Evolutionary conservation across 2,888 invertebrate genomes (phyloP).

Genomic region (Phasia obesa): DNA sequence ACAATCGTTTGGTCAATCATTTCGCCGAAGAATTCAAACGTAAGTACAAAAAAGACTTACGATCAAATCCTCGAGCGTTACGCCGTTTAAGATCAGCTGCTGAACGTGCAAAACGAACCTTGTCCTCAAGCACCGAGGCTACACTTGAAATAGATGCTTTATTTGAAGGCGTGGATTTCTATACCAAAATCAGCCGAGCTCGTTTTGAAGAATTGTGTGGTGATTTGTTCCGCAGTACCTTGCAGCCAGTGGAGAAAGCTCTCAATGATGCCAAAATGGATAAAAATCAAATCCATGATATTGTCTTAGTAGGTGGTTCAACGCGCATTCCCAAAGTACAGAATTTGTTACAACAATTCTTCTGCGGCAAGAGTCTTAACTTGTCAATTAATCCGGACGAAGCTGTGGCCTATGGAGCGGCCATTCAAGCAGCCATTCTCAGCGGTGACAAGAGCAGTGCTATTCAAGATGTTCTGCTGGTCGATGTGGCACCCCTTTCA

Average conservation of each 20-base stretch:
- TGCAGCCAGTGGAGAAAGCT: constrained; percentile 91
- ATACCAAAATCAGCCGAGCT: constrained; percentile 88
- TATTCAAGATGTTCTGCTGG: constrained; percentile 89
- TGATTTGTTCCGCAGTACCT: constrained; percentile 88
- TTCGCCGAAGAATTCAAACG: constrained; percentile 94
- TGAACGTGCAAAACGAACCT: constrained; percentile 89
- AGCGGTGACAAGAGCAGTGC: constrained; percentile 87
- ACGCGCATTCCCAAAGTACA: constrained; percentile 92
- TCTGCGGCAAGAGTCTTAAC: constrained; percentile 88
- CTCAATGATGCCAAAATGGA: constrained; percentile 90
- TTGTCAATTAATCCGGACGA: constrained; percentile 91
- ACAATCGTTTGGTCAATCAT: constrained; percentile 93
- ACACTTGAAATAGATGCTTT: constrained; percentile 89
- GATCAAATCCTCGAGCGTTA: constrained; percentile 86
- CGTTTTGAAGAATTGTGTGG: constrained; percentile 89
- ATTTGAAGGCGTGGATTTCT: constrained; percentile 88
- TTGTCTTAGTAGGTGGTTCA: constrained; percentile 92
- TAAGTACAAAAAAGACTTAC: constrained; percentile 88
- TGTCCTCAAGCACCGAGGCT: constrained; percentile 90
- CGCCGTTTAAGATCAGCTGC: constrained; percentile 89
- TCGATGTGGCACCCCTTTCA: constrained; percentile 88
- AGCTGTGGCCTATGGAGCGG: constrained; percentile 91
- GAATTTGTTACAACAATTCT: constrained; percentile 88
- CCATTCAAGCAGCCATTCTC: constrained; percentile 89
- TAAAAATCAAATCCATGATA: constrained; percentile 89